Evolutionary conservation across 92 coral and sea anemone genomes (phyloP).

Genomic region (Porites rus): DNA sequence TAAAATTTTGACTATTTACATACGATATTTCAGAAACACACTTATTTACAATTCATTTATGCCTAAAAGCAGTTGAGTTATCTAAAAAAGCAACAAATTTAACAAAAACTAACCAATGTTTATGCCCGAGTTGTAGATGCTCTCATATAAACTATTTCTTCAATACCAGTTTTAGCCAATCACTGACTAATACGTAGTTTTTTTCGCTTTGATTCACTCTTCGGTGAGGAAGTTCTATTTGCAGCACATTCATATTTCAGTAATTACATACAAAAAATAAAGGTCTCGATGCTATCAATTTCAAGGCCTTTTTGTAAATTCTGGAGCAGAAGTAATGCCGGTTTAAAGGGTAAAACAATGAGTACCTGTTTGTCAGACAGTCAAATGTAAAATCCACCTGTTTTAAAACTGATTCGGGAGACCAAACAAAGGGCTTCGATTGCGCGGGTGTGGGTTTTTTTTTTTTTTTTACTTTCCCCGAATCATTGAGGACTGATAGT

Average conservation of each 20-base stretch:
- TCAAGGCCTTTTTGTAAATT: neutral
- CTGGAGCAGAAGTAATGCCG: neutral
- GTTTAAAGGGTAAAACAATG: neutral
- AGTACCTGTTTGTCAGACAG: too few relatives aligned
- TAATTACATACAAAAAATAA: neutral
- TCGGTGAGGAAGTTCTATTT: neutral
- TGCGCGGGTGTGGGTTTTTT: too few relatives aligned
- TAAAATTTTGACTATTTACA: neutral
- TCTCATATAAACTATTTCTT: neutral
- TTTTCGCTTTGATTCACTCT: neutral
- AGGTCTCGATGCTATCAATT: neutral
- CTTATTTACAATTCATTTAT: neutral
- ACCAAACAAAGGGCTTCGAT: too few relatives aligned
- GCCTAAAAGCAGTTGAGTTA: neutral
- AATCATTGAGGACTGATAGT: too few relatives aligned
- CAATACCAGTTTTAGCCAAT: neutral
- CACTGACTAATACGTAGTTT: neutral
- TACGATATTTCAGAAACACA: neutral
- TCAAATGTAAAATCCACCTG: too few relatives aligned
- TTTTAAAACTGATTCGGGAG: too few relatives aligned
- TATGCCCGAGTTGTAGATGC: neutral
- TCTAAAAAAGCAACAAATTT: neutral
- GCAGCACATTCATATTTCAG: neutral
- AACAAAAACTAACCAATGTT: constrained; percentile 16
- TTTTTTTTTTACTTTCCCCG: too few relatives aligned